A percentile compares a stretch with the other conserved stretches of the same genome.
These are phyloP conservation scores for Tyria jacobaeae DNA, from an alignment of 2,888 invertebrate species.

Conservation along the genomic window DNA sequence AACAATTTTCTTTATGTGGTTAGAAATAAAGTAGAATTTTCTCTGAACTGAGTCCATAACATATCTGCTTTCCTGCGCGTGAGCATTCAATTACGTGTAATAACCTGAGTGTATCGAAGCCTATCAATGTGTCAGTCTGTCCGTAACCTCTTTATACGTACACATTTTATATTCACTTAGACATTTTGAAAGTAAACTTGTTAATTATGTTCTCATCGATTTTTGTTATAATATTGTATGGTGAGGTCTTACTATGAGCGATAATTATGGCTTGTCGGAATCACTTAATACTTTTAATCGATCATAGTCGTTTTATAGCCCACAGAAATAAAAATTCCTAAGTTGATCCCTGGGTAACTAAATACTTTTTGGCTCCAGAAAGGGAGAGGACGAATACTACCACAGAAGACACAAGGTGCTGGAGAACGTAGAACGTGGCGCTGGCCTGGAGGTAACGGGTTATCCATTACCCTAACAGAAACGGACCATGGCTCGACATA, in stretches of 20 bases:
- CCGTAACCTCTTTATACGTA: constrained; percentile 56
- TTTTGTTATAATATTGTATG: constrained; percentile 69
- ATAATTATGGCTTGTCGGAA: constrained; percentile 26
- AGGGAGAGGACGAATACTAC: no score
- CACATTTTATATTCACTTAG: constrained; percentile 65
- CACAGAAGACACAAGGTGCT: no score
- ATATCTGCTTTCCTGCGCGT: constrained; percentile 61
- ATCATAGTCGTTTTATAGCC: constrained; percentile 4
- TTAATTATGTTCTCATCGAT: constrained; percentile 78
- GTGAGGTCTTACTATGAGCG: constrained; percentile 33
- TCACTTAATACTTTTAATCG: constrained; percentile 29
- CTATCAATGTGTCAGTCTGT: constrained; percentile 75
- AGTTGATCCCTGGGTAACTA: no score
- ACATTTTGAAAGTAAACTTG: constrained; percentile 78
- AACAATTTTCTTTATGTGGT: constrained; percentile 9
- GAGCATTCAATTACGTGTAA: constrained; percentile 79
- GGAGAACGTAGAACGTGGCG: no score
- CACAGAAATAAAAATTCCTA: no score
- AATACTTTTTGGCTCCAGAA: no score
- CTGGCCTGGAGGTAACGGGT: no score
- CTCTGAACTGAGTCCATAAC: constrained; percentile 13
- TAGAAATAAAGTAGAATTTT: constrained; percentile 31
- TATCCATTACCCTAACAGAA: no score
- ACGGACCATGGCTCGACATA: no score
- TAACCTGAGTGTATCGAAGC: constrained; percentile 69